Evolutionary conservation across 2,113 vertebrate genomes (phyloP).

Genomic region (Phaethon lepturus): DNA sequence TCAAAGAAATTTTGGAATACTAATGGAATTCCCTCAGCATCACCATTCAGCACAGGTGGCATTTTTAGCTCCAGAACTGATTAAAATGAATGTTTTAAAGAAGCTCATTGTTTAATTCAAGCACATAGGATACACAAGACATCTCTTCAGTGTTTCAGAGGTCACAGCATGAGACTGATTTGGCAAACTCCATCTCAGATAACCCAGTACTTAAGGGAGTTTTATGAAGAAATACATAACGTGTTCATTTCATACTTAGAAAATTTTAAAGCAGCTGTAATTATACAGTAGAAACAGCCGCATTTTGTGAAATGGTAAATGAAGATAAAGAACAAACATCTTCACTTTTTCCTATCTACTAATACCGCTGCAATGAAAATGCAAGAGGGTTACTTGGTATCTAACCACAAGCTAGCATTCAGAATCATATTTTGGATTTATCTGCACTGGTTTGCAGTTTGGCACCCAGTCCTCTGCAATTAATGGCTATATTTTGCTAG

Average conservation of each 20-base stretch:
- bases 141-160: conserved; percentile 32
- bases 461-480: neutral
- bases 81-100: conserved; percentile 55
- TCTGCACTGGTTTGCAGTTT: neutral
- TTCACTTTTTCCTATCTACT: neutral
- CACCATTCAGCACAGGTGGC: conserved; percentile 50
- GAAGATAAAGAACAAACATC: neutral
- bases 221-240: neutral
- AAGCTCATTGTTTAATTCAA: conserved; percentile 30
- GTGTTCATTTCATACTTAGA: neutral
- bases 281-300: neutral
- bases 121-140: neutral
- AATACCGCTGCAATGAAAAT: neutral
- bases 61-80: conserved; percentile 46
- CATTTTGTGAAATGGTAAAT: neutral
- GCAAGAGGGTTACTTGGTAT: neutral
- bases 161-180: conserved; percentile 48
- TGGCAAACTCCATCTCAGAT: conserved; percentile 31
- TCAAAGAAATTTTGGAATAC: conserved; percentile 55
- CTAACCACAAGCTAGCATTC: neutral
- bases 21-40: conserved; percentile 52
- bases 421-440: neutral
- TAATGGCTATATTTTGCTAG: neutral
- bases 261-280: neutral
- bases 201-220: neutral